A percentile compares a stretch with the other conserved stretches of the same genome.
Evolutionary conservation across 2,888 invertebrate species (phyloP).

Genomic region (Agrochola macilenta): DNA sequence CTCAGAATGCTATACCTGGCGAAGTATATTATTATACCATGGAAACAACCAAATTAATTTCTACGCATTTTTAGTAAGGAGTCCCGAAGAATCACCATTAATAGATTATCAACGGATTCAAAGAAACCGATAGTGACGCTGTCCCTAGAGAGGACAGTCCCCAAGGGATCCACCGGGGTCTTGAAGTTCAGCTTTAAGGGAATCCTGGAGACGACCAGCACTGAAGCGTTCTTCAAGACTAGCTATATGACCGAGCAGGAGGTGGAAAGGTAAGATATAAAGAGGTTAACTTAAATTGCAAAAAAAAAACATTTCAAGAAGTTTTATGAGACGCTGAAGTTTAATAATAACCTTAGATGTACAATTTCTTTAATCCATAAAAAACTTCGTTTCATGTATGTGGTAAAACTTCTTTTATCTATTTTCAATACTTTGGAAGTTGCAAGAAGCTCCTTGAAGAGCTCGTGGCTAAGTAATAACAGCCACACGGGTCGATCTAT

Average conservation of each 20-base stretch:
- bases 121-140: constrained; percentile 92
- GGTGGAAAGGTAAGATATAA: constrained; percentile 81
- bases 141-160: constrained; percentile 90
- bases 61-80: constrained; percentile 66
- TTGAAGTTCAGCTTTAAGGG: constrained; percentile 92
- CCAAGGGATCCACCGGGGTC: constrained; percentile 90
- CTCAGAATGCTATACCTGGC: too few species aligned
- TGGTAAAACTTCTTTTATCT: too few species aligned
- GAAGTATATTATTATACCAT: too few species aligned
- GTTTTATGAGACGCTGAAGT: neutral
- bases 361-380: neutral
- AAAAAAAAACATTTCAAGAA: neutral
- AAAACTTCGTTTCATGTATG: neutral
- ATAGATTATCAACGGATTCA: constrained; percentile 87
- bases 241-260: constrained; percentile 89
- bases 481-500: too few species aligned
- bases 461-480: too few species aligned
- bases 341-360: neutral
- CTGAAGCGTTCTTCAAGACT: constrained; percentile 93
- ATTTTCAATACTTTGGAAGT: neutral
- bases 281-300: neutral
- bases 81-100: constrained; percentile 75
- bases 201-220: constrained; percentile 91
- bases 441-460: too few species aligned
- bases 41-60: neutral